Base-by-base conservation (phyloP, 2,888 invertebrate genomes). In the Cataglyphis albicans region DNA sequence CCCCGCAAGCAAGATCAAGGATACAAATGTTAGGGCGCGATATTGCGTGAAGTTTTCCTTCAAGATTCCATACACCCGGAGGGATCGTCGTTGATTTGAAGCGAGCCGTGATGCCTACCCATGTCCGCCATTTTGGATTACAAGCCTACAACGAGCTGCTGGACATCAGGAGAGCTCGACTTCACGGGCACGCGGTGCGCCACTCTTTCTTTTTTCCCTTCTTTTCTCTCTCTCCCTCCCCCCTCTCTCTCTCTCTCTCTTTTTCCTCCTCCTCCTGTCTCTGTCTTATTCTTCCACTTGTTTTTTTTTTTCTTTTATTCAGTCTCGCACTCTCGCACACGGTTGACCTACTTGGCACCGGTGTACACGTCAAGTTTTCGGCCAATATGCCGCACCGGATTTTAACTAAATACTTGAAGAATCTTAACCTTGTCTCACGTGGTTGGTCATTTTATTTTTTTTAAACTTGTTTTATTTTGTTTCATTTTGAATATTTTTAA, bases 121-220 rank as follows among this genome's bases (percentile, higher is more conserved):
- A 88, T 72, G 80, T 87, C 84, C 91, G 91, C 92, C 91, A 91
- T 92, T 87, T 92, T 92, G 90, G 85, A 86, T 88, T 84, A 84
- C 84, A 21, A 86, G 70, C 64, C 61, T 83, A 84, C 61, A 81
- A 63, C 80, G 59, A 70, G 84, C 64, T 78, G 82, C 65, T 76
- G 83, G 63, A 82, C 86, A 83, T 84, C 86, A 85, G 82, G 82
- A 81, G 44, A 80, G 44, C 32, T 84, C 74, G 52, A 85, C 84
- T 82, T 84, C 65, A 84, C 67, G 74, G 41, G 73, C 81, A 82
- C 59, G 78, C 84, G 81, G 86, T 85, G 68, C 82, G 67, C 81
- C 90, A 88, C 87, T 87, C 85, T 86, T 89, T 86, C 81, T 83
- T 78, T 74, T 63, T 61, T 63, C 74, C 59, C 83, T 61, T 82